Evolutionary conservation across 2,113 vertebrate species (phyloP), one percentile per base, ranked within the genome.

Genomic region (Zosterops hypoxanthus): DNA sequence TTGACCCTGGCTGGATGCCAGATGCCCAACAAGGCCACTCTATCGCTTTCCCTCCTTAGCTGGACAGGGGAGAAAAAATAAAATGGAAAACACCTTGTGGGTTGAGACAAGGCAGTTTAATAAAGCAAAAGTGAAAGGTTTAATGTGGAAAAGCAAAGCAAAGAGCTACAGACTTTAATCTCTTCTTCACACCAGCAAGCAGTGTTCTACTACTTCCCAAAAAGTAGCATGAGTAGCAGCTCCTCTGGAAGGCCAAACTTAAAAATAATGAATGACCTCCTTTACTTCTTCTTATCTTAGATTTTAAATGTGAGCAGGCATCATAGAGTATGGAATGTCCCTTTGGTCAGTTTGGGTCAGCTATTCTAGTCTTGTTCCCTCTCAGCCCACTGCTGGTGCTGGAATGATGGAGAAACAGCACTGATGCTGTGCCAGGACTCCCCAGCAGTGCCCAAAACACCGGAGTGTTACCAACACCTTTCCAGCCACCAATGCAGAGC

Each of bases 231-330:
- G 1, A 60, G 53, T 22, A n/a, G 9, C 16, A 20, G 18, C n/a
- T 82, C 23, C 24, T 75, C 24, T 68, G 33, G 39, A 25, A 75
- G 39, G 39, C 13, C 75, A 89, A 75, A 53, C 4, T 52, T 59
- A 17, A 1, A 73, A 59, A 44, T 33, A 28, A 44, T 8, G 2
- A 44, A 33, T 52, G 3, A 1, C 2, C 15, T 7, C 10, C 5
- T 44, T 33, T 57, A 21, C 8, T 44, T 36, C 52, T 64, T 22
- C 31, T 59, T 59, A 52, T 28, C 26, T 20, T 52, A 9, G 19
- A 22, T 52, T 73, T 88, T 66, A 9, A 9, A 16, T 46, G 5
- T 39, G 24, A 64, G 18, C 34, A 65, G 52, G 13, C 12, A 4
- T 65, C 15, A 6, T 1, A 24, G 14, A 8, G 7, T 33, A 12